Conservation (phyloP, 2,113 vertebrate genomes). For the Phylloscopus trochilus region DNA sequence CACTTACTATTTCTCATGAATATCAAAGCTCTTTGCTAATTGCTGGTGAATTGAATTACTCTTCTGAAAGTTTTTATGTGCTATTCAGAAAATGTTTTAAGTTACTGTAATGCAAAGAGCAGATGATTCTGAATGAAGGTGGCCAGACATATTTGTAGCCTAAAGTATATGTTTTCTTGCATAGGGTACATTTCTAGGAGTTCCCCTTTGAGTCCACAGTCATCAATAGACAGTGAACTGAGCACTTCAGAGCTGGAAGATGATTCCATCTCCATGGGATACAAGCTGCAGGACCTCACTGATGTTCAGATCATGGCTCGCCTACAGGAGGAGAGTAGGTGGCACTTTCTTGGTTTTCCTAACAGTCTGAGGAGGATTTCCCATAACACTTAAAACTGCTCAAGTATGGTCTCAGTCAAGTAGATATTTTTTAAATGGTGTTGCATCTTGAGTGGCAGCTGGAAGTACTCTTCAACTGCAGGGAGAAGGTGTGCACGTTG, state of each 20-base stretch:
- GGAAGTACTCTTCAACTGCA: not conserved
- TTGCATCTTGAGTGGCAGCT: not conserved
- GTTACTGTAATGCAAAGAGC: not conserved
- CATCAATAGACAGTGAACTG: constrained; percentile 92
- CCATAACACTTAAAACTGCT: not conserved
- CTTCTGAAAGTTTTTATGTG: not conserved
- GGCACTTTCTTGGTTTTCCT: not conserved
- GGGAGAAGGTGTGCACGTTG: rapidly evolving
- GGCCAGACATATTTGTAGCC: not conserved
- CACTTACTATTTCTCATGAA: not conserved
- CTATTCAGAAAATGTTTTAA: not conserved
- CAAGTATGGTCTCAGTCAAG: not conserved
- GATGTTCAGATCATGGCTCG: constrained; percentile 99
- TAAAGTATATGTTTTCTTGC: not conserved
- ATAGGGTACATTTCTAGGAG: constrained; percentile 79
- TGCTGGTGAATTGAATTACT: not conserved
- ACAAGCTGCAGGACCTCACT: constrained; percentile 96
- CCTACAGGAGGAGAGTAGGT: constrained; percentile 97
- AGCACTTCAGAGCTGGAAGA: constrained; percentile 90
- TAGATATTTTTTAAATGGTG: not conserved
- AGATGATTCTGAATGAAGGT: not conserved
- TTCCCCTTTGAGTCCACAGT: constrained; percentile 90
- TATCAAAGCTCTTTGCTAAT: not conserved
- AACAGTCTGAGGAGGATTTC: not conserved
- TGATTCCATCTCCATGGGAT: constrained; percentile 92